Base-by-base conservation (phyloP, 2,888 invertebrate genomes). In the Heteromyza rotundicornis region DNA sequence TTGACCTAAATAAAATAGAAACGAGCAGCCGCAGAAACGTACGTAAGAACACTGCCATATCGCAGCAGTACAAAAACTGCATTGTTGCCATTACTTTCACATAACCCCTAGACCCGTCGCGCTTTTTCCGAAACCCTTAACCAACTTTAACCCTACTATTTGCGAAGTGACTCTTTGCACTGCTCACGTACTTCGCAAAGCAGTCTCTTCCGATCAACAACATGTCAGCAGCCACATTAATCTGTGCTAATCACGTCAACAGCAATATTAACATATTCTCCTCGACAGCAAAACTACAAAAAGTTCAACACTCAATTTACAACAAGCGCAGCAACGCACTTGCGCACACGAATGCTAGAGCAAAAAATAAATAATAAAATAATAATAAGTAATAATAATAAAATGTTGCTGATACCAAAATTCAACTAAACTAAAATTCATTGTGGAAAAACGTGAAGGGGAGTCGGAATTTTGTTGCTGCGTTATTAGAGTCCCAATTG, bases 181-280 rank as follows among this genome's bases (percentile, higher is more conserved):
- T 56, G 57, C 49, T 49, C 5, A 12, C 50, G 50, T 59, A 59
- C 58, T 59, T 59, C 40, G 19, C 52, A 32, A 47, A 20, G 74
- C 73, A 74, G 76, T 74, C 73, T 70, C 73, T 75, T 76, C 68
- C 72, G 68, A 70, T 70, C 66, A 73, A n/a, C n/a, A n/a, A 62
- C 69, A 74, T 76, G 78, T 78, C 78, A 79, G 75, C 77, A 74
- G 69, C 68, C 64, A 68, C 69, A 79, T 79, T 78, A 78, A 78
- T 79, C 78, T 78, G 78, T n/a, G n/a, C n/a, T n/a, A n/a, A n/a
- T 77, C 78, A 77, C 72, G 70, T 71, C 69, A 70, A 66, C 68
- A 69, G 59, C 65, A n/a, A n/a, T n/a, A n/a, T n/a, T n/a, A n/a
- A 57, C 32, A 64, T 47, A 17, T 17, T 47, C 61, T 61, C 47